Conservation (phyloP, 2,113 vertebrate species). For the Felis catus region DNA sequence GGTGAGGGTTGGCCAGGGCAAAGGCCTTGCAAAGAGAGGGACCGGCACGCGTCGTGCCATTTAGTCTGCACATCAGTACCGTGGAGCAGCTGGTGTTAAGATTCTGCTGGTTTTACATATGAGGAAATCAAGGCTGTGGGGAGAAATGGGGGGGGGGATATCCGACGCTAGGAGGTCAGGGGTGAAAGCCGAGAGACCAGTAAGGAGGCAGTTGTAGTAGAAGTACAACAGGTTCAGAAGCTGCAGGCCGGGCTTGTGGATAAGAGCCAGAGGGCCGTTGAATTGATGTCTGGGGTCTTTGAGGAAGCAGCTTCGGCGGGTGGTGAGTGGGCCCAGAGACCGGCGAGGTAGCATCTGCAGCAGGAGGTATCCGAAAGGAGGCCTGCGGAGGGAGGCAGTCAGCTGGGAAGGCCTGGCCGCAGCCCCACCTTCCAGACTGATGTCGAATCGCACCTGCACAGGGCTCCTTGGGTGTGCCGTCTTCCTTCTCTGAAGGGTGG, state of each 20-base stretch:
- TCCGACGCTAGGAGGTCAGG: background rate
- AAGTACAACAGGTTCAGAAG: background rate
- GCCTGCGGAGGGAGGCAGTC: fast-evolving
- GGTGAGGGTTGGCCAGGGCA: too few species aligned
- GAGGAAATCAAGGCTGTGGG: background rate
- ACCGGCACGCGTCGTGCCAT: background rate
- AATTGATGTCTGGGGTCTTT: background rate
- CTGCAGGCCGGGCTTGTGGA: background rate
- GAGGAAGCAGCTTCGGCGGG: background rate
- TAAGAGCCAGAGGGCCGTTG: background rate
- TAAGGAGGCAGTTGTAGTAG: background rate
- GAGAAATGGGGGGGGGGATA: background rate
- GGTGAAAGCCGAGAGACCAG: background rate
- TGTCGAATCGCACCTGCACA: background rate
- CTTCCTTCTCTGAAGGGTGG: background rate
- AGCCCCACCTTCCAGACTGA: fast-evolving
- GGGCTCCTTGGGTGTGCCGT: fast-evolving
- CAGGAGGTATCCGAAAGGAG: background rate
- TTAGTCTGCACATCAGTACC: background rate
- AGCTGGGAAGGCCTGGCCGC: background rate
- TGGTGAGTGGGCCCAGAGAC: background rate
- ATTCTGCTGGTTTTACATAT: background rate
- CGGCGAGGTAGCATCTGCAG: background rate
- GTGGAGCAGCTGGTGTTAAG: background rate
- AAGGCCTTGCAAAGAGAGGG: background rate